Evolutionary conservation across 2,888 invertebrate species (phyloP).

Genomic region (Dryadula phaetusa): DNA sequence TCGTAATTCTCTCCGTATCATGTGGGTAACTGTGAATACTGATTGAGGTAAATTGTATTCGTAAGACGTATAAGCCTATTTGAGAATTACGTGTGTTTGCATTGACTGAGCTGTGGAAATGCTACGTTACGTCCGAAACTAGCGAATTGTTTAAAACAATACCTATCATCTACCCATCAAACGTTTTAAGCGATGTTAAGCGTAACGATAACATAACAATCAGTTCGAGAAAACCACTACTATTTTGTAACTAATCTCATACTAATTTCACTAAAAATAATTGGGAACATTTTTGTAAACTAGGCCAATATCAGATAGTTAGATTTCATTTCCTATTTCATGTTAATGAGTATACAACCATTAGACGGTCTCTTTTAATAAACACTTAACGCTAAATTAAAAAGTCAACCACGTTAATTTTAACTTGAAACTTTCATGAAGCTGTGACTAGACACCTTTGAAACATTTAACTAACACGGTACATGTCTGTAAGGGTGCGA

Average conservation of each 20-base stretch:
- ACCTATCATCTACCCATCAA: slow-evolving; percentile 19
- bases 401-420: slow-evolving; percentile 13
- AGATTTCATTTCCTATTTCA: background rate
- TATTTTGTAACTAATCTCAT: background rate
- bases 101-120: slow-evolving; percentile 32
- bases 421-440: slow-evolving; percentile 4
- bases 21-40: slow-evolving; percentile 40
- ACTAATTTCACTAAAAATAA: background rate
- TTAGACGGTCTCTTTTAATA: slow-evolving; percentile 17
- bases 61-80: slow-evolving; percentile 42
- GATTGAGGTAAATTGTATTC: slow-evolving; percentile 44
- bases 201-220: background rate
- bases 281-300: background rate
- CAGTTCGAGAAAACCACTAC: background rate
- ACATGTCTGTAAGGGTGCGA: slow-evolving; percentile 12
- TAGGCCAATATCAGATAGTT: background rate
- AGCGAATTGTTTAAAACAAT: slow-evolving; percentile 32
- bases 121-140: slow-evolving; percentile 32
- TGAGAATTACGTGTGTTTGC: slow-evolving; percentile 39
- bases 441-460: slow-evolving; percentile 24
- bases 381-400: slow-evolving; percentile 15
- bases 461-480: slow-evolving; percentile 24
- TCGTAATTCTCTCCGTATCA: slow-evolving; percentile 30
- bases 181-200: background rate
- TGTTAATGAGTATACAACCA: slow-evolving; percentile 3